Base-by-base conservation (phyloP, 2,888 invertebrate genomes). In the Pammene aurita region DNA sequence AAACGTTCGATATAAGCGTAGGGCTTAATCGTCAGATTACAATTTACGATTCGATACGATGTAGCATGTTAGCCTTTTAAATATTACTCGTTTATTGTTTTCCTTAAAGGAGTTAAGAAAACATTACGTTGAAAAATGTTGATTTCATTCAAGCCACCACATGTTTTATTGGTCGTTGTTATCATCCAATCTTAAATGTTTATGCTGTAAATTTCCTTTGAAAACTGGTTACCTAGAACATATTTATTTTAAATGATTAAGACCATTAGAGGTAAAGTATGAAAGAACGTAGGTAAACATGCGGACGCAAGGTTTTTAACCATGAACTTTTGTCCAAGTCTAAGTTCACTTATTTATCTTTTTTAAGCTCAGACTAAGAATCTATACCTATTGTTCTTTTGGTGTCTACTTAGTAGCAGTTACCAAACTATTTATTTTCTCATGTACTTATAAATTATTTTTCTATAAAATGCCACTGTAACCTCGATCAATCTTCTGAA, bases 11-110 rank as follows among this genome's bases (percentile, higher is more conserved):
- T 50, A 44, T 65, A 18, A 62, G 7, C 46, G 55, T 46, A 41
- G 61, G 48, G 26, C 34, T 34, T 50, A 58, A 60, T 48, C 13
- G 44, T 13, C 26, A 26, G n/a, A 58, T 65, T 54, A 46, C 58
- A 64, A 69, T 69, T 69, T 55, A 16, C 41, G 54, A 69, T 69
- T 69, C 57, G 69, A 65, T 54, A 54, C 38, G 64, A 54, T 50
- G 35, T 62, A 50, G 41, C 26, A 46, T 52, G 42, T 35, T 52
- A 13, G 4, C 10, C 7, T 48, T 52, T 52, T 13, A 13, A n/a
- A 52, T 26, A 2, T 52, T 52, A 11, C 26, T 26, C 26, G 0
- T 50, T 50, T 50, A 11, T 18, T 18, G 48, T 14, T 16, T 16
- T 16, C 48, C 9, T 16, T 9, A 14, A 48, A 14, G 48, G 2